A percentile compares a stretch with the other conserved stretches of the same genome.
phyloP scores from a whole-genome alignment of 2,888 invertebrate species.

The Linnaemya vulpina region DNA sequence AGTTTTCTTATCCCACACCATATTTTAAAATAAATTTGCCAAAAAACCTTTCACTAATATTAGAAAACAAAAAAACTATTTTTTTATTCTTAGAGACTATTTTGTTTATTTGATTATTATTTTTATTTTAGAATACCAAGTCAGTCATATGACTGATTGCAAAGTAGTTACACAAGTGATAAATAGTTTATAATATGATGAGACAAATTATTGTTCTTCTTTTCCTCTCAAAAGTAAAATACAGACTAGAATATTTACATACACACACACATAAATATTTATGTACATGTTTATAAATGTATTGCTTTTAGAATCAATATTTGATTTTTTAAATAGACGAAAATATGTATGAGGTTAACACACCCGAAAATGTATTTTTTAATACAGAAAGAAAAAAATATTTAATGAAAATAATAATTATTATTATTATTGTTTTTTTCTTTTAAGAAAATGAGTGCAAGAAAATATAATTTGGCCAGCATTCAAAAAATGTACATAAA shows the following conservation, averaged over 20 bases:
- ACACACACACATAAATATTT: background rate
- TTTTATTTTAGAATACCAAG: background rate
- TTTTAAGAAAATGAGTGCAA: slow-evolving; percentile 16
- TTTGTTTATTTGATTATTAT: background rate
- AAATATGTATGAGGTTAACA: slow-evolving; percentile 17
- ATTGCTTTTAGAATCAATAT: slow-evolving; percentile 1
- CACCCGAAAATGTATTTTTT: slow-evolving; percentile 24
- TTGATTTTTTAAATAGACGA: background rate
- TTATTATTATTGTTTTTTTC: background rate
- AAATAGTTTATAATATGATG: slow-evolving; percentile 22
- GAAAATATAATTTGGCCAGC: slow-evolving; percentile 29
- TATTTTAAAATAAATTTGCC: too few species aligned
- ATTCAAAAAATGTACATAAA: slow-evolving; percentile 40
- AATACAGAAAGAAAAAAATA: slow-evolving; percentile 8
- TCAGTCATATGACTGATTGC: background rate
- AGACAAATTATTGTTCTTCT: background rate
- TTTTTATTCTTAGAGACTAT: background rate
- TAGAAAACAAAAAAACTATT: too few species aligned
- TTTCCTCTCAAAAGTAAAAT: background rate
- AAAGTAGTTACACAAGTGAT: slow-evolving; percentile 35
- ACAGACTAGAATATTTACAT: background rate
- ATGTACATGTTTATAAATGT: too few species aligned
- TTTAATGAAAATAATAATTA: background rate
- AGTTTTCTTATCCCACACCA: too few species aligned
- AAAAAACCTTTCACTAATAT: too few species aligned